These are phyloP conservation scores for Cheirogaleus major DNA, from an alignment of 2,797 vertebrate species.

Conservation along the genomic window DNA sequence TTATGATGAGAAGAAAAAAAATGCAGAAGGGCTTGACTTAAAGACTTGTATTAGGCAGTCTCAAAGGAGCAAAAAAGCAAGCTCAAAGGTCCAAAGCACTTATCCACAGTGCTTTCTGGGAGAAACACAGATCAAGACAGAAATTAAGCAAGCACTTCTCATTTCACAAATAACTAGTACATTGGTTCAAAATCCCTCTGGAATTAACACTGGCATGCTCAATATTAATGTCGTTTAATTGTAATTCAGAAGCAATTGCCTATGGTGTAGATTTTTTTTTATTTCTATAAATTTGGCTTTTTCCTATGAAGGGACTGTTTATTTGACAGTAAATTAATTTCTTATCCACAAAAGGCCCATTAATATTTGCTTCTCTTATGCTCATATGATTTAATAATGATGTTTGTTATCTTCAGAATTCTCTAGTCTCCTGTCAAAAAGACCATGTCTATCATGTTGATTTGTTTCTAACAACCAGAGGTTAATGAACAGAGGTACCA, in stretches of 20 bases:
- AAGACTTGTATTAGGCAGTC: not conserved
- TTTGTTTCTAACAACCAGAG: conserved; percentile 1
- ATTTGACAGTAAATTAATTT: conserved; percentile 7
- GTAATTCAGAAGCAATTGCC: not conserved
- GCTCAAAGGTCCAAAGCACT: not conserved
- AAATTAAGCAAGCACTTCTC: not conserved
- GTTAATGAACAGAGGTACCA: not conserved
- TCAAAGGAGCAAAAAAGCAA: not conserved
- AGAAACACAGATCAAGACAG: not conserved
- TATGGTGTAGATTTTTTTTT: not conserved
- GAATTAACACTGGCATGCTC: not conserved
- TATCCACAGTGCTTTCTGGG: not conserved
- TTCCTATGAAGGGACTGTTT: not conserved
- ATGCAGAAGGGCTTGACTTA: not conserved
- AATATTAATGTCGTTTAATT: not conserved
- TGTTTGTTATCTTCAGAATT: conserved; percentile 12
- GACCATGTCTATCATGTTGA: not conserved
- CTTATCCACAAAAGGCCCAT: not conserved
- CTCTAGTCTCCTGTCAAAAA: conserved; percentile 1
- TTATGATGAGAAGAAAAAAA: not conserved
- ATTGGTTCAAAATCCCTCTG: not conserved
- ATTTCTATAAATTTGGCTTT: not conserved
- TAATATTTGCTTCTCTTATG: conserved; percentile 34
- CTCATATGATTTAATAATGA: conserved; percentile 35
- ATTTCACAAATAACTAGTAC: not conserved